A percentile compares a stretch with the other conserved stretches of the same genome.
Evolutionary conservation across 64 coral and sea anemone genomes (phyloP).

Genomic region (Porites australiensis): DNA sequence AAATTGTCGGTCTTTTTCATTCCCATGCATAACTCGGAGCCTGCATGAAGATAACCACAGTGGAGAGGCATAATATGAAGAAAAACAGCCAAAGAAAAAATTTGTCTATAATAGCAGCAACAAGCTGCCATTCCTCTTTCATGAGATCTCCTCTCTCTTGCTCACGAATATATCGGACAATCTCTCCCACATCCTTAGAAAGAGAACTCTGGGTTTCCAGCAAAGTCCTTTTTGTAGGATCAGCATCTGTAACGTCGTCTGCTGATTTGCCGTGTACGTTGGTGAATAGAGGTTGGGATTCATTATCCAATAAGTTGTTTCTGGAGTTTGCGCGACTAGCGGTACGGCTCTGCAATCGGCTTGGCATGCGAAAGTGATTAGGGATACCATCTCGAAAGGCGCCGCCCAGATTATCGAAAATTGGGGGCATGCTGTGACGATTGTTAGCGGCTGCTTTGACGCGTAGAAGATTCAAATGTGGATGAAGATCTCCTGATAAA

Average conservation of each 20-base stretch:
- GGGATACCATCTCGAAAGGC: not conserved
- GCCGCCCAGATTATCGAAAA: conserved; percentile 18
- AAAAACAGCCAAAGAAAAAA: conserved; percentile 84
- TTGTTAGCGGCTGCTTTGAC: not conserved
- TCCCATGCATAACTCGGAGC: conserved; percentile 66
- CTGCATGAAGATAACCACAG: conserved; percentile 68
- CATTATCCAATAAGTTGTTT: not conserved
- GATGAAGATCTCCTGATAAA: conserved; percentile 21
- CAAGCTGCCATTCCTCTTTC: conserved; percentile 77
- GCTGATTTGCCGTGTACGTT: not conserved
- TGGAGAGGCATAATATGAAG: conserved; percentile 52
- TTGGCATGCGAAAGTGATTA: not conserved
- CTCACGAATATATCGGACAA: conserved; percentile 73
- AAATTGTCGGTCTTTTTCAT: not conserved
- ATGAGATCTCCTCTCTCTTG: conserved; percentile 69
- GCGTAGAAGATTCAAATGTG: conserved; percentile 7
- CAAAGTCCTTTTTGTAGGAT: conserved; percentile 56
- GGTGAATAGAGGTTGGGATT: not conserved
- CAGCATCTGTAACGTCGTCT: conserved; percentile 4
- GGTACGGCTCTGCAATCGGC: not conserved
- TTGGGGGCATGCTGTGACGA: conserved; percentile 8
- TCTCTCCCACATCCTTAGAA: conserved; percentile 59
- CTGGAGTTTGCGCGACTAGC: not conserved
- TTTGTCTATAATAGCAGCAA: conserved; percentile 71
- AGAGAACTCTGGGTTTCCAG: conserved; percentile 62